Base-by-base conservation (phyloP, 1,140 invertebrate species). In the Orius laevigatus region DNA sequence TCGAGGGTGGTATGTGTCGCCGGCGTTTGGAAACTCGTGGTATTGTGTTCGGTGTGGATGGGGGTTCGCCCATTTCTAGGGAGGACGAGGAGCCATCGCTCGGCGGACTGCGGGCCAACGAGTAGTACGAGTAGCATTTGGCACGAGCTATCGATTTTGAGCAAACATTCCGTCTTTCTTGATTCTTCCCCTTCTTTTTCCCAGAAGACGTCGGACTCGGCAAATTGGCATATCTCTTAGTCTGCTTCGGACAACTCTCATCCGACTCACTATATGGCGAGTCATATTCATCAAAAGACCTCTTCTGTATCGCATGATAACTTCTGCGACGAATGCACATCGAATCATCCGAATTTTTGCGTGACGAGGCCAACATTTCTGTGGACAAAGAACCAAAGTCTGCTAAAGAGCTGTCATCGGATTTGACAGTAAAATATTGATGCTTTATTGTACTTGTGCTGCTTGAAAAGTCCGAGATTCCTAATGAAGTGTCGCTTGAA, bases 391-490 rank as follows among this genome's bases (percentile, higher is more conserved):
- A 59, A 11, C 55, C 57, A 50, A 56, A 55, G 41, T 57, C 56
- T 2, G 57, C 57, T 11, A 59, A 43, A 4, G 57, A 59, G 46
- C 56, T 59, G 38, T 59, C 57, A 46, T 59, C 57, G 20, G 55
- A 56, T 50, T 54, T 52, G 0, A 53, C 53, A 36, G 53, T 44
- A 44, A 49, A 52, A 3, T 50, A 54, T 39, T 56, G 51, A 42
- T 58, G 55, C 32, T 54, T 52, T 0, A 59, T 51, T 12, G 56
- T 59, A 14, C 52, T 58, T 10, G 57, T 57, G 35, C 56, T 59
- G 33, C 81, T 85, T 0, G 81, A 85, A 80, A 81, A 86, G 56
- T 86, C 83, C 1, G 81, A 84, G 20, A 85, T 63, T 12, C 81
- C 83, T 61, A 85, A 80, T 0, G 82, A 85, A 1, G 82, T 87